Conservation (phyloP, 2,888 invertebrate genomes). For the Volucella zonaria region DNA sequence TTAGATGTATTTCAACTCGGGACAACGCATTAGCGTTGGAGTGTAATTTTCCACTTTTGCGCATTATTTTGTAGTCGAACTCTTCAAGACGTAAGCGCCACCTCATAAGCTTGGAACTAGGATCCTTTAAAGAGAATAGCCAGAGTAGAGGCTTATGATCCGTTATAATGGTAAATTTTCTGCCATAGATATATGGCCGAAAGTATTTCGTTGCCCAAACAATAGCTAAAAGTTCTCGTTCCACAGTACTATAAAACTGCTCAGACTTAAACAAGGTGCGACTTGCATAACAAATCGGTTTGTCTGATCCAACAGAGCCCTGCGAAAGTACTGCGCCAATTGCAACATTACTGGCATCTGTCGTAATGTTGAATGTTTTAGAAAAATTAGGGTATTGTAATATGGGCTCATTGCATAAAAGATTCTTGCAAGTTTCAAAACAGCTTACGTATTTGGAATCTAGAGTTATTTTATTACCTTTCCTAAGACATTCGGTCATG, state of each 20-base stretch:
- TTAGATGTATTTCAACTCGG: constrained; percentile 16
- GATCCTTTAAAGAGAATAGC: constrained; percentile 34
- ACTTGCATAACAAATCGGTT: constrained; percentile 58
- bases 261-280: constrained; percentile 36
- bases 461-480: constrained; percentile 17
- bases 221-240: constrained; percentile 19
- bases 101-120: constrained; percentile 22
- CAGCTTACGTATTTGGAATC: constrained; percentile 18
- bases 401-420: constrained; percentile 46
- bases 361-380: constrained; percentile 42
- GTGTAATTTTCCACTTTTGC: constrained; percentile 71
- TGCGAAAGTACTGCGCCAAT: constrained; percentile 45
- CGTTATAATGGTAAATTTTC: constrained; percentile 29
- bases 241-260: not conserved
- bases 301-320: constrained; percentile 45
- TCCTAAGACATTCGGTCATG: constrained; percentile 51
- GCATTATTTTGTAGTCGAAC: constrained; percentile 69
- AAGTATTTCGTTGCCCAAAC: constrained; percentile 20
- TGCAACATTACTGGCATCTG: constrained; percentile 43
- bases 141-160: constrained; percentile 42
- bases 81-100: constrained; percentile 72
- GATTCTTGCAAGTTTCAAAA: constrained; percentile 57
- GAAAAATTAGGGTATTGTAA: constrained; percentile 25
- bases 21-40: constrained; percentile 67
- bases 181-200: constrained; percentile 4